These are phyloP conservation scores for Hydrolagus colliei DNA, from an alignment of 2,797 vertebrate genomes.

Conservation along the genomic window DNA sequence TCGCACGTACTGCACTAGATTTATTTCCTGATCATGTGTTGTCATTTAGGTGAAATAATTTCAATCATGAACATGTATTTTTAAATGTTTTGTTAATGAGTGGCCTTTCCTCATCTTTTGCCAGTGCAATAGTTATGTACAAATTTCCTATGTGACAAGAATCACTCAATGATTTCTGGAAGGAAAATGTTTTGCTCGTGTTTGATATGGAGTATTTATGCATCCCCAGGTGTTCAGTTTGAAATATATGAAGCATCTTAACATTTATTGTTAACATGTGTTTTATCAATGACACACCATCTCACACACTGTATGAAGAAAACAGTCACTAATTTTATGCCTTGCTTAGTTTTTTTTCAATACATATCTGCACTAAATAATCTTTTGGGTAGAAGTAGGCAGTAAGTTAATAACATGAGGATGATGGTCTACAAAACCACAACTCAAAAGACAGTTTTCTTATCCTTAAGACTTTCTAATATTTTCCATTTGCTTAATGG, in stretches of 20 bases:
- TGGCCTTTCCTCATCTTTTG: conserved; percentile 27
- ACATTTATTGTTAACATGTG: background rate
- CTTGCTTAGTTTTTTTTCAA: conserved; percentile 8
- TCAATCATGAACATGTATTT: conserved; percentile 20
- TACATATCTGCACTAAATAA: conserved; percentile 17
- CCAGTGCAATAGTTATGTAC: conserved; percentile 29
- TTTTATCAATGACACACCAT: background rate
- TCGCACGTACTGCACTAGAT: conserved; percentile 22
- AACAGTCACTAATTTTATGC: conserved; percentile 24
- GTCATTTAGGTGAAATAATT: conserved; percentile 14
- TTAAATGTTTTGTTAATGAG: conserved; percentile 26
- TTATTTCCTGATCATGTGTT: conserved; percentile 27
- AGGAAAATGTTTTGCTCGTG: conserved; percentile 14
- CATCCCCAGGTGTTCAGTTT: conserved; percentile 3
- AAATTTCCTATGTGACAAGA: background rate
- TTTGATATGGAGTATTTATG: conserved; percentile 30
- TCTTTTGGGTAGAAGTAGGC: conserved; percentile 26
- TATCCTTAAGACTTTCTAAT: conserved; percentile 33
- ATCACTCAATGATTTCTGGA: background rate
- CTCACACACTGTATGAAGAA: background rate
- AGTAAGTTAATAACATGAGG: conserved; percentile 19
- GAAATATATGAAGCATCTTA: conserved; percentile 13
- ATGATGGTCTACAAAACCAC: conserved; percentile 20
- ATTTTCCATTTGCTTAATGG: conserved; percentile 50
- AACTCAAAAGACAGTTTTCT: conserved; percentile 10